Evolutionary conservation across 2,113 vertebrate species (phyloP).

Genomic region (Boleophthalmus pectinirostris): DNA sequence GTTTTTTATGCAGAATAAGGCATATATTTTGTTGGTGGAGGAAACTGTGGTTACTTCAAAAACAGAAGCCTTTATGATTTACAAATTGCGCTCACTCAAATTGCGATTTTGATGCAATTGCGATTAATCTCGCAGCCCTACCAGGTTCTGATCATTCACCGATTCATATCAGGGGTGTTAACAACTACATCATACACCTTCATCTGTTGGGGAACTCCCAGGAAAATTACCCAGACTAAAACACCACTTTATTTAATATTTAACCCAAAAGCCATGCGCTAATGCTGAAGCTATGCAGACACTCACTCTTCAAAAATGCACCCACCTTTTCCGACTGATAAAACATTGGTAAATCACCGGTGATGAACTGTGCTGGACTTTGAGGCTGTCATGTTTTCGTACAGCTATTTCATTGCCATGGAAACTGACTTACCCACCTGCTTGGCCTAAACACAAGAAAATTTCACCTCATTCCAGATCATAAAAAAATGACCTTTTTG

Average conservation of each 20-base stretch:
- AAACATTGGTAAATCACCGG: slow-evolving; percentile 26
- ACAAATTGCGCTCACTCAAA: too few species aligned
- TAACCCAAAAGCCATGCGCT: not conserved
- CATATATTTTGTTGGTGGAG: too few species aligned
- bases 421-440: slow-evolving; percentile 48
- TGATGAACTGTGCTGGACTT: slow-evolving; percentile 10
- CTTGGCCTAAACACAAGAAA: slow-evolving; percentile 19
- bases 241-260: not conserved
- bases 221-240: not conserved
- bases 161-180: too few species aligned
- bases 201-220: not conserved
- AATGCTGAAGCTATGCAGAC: not conserved
- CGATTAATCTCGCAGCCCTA: too few species aligned
- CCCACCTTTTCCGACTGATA: slow-evolving; percentile 14
- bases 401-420: slow-evolving; percentile 19
- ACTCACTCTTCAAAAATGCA: not conserved
- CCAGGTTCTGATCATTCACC: too few species aligned
- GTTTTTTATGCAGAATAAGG: too few species aligned
- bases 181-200: not conserved
- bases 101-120: too few species aligned
- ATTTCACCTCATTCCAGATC: slow-evolving; percentile 27
- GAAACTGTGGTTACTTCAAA: too few species aligned
- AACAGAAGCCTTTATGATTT: too few species aligned
- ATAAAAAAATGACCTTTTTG: slow-evolving; percentile 48
- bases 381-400: slow-evolving; percentile 35